Evolutionary conservation across 2,113 vertebrate species (phyloP).

Genomic region (Sigmodon hispidus): DNA sequence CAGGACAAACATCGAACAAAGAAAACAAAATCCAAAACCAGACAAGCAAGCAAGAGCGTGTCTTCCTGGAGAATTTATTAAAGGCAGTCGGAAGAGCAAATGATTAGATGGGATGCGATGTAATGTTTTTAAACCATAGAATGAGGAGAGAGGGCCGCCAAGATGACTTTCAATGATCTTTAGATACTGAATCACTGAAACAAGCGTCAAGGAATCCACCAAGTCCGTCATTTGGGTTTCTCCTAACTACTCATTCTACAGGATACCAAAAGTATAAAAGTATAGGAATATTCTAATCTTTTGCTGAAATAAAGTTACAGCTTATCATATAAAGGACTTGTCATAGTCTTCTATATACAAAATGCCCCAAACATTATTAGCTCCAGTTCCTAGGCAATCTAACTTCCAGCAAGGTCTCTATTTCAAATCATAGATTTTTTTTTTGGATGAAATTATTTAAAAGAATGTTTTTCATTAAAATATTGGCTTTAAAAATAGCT

Average conservation of each 20-base stretch:
- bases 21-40: neutral
- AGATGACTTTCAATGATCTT: neutral
- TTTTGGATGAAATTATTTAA: slow-evolving; percentile 52
- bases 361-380: neutral
- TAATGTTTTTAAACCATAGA: neutral
- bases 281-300: neutral
- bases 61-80: neutral
- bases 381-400: neutral
- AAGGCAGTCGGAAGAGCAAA: neutral
- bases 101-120: neutral
- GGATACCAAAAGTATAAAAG: neutral
- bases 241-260: neutral
- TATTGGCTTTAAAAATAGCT: slow-evolving; percentile 25
- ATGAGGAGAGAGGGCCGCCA: neutral
- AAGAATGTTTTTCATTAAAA: slow-evolving; percentile 69
- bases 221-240: neutral
- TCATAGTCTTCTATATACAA: neutral
- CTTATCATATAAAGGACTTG: neutral
- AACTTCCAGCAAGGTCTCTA: slow-evolving; percentile 47
- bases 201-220: neutral
- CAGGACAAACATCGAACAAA: neutral
- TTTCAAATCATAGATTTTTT: slow-evolving; percentile 55
- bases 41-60: neutral
- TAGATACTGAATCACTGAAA: neutral
- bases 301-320: slow-evolving; percentile 8